Evolutionary conservation across 2,113 vertebrate genomes (phyloP).

Genomic region (Datnioides undecimradiatus): DNA sequence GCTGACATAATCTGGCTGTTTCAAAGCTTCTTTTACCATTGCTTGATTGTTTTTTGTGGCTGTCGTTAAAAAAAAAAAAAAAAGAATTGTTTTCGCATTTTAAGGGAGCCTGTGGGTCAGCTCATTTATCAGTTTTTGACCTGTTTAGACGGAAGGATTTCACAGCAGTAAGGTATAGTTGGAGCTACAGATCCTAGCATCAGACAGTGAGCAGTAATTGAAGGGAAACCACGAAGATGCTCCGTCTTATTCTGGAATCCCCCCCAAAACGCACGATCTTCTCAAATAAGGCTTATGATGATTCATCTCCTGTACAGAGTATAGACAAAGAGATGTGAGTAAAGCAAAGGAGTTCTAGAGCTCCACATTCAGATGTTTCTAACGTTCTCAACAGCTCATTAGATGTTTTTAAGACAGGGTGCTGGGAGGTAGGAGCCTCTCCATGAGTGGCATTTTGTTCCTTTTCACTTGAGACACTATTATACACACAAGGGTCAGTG

Average conservation of each 20-base stretch:
- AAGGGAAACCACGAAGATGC: background rate
- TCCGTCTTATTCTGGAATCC: background rate
- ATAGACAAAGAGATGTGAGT: background rate
- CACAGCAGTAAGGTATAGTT: background rate
- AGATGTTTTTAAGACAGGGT: background rate
- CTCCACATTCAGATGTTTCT: background rate
- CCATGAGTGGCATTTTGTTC: background rate
- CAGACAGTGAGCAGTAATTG: background rate
- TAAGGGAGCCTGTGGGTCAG: background rate
- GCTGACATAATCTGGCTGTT: background rate
- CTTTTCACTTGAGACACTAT: too few relatives aligned
- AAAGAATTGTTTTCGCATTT: background rate
- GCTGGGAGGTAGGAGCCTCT: background rate
- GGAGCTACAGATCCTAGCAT: background rate
- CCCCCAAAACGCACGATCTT: background rate
- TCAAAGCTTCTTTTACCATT: background rate
- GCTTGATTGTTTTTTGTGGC: background rate
- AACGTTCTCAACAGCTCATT: background rate
- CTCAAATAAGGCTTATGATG: background rate
- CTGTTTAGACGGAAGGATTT: background rate
- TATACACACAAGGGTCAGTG: too few relatives aligned
- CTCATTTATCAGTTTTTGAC: background rate
- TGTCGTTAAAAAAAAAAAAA: background rate
- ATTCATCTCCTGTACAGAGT: background rate
- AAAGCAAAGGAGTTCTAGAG: background rate